phyloP scores from a whole-genome alignment of 2,797 vertebrate species.

The Squalus acanthias region DNA sequence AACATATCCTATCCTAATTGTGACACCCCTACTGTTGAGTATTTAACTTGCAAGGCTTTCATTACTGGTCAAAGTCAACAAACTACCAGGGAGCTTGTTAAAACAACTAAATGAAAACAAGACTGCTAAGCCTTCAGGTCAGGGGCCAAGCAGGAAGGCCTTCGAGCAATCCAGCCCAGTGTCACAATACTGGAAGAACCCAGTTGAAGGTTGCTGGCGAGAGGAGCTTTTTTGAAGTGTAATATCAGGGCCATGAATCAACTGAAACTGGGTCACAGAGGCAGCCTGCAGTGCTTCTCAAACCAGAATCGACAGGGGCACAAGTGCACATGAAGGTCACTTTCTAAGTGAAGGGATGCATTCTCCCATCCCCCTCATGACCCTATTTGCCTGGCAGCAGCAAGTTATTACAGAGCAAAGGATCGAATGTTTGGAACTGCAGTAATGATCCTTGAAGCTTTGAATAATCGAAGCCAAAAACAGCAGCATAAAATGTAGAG shows the following conservation, averaged over 20 bases:
- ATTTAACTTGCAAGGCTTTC: not conserved
- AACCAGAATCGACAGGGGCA: not conserved
- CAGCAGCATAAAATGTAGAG: not conserved
- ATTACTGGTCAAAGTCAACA: not conserved
- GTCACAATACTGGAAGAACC: not conserved
- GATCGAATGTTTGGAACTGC: not conserved
- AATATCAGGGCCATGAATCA: not conserved
- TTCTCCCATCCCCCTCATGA: not conserved
- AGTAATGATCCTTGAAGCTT: not conserved
- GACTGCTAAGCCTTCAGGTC: not conserved
- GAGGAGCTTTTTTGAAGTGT: not conserved
- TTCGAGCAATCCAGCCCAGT: not conserved
- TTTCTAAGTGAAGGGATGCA: not conserved
- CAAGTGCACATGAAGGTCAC: not conserved
- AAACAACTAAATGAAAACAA: not conserved
- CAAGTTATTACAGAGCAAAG: not conserved
- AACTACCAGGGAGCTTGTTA: not conserved
- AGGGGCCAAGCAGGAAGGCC: not conserved
- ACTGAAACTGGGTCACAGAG: not conserved
- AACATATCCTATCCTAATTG: too few species aligned
- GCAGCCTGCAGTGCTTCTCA: not conserved
- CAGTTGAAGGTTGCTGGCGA: not conserved
- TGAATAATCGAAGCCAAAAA: not conserved
- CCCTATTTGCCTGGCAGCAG: not conserved
- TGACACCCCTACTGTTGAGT: not conserved